A percentile compares a stretch with the other conserved stretches of the same genome.
These are phyloP conservation scores for Acanthornis magna DNA, from an alignment of 2,797 vertebrate species.

Conservation along the genomic window DNA sequence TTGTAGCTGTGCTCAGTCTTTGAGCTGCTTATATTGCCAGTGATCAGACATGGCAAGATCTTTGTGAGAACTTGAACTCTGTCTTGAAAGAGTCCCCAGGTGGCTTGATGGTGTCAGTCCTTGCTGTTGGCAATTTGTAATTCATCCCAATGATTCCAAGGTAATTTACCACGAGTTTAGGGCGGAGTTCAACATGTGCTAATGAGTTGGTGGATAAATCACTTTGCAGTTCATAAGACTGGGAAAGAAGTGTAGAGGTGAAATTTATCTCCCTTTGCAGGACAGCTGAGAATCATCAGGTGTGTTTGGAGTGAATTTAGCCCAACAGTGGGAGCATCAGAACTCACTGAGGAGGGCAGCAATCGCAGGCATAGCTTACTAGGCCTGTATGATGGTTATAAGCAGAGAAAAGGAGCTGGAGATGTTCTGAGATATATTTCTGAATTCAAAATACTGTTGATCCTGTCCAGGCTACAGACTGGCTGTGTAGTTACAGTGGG, in stretches of 20 bases:
- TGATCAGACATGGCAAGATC: neutral
- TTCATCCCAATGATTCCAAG: neutral
- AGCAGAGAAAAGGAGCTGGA: neutral
- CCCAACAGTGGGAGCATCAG: neutral
- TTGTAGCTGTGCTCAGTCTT: neutral
- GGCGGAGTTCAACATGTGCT: neutral
- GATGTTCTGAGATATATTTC: neutral
- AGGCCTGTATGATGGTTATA: neutral
- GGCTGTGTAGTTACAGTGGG: neutral
- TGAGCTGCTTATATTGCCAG: neutral
- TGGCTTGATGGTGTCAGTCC: neutral
- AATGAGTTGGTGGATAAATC: neutral
- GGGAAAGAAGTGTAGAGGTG: neutral
- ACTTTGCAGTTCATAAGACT: neutral
- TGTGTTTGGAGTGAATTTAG: neutral
- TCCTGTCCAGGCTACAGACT: neutral
- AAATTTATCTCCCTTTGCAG: neutral
- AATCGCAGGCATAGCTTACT: rapidly evolving
- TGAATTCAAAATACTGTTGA: neutral
- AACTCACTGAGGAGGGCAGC: neutral
- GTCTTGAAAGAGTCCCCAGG: neutral
- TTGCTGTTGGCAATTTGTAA: neutral
- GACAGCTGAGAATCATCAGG: neutral
- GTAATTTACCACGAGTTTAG: neutral
- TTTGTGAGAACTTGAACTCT: neutral